Conservation (phyloP, 2,797 vertebrate genomes). For the Tangara arthus region DNA sequence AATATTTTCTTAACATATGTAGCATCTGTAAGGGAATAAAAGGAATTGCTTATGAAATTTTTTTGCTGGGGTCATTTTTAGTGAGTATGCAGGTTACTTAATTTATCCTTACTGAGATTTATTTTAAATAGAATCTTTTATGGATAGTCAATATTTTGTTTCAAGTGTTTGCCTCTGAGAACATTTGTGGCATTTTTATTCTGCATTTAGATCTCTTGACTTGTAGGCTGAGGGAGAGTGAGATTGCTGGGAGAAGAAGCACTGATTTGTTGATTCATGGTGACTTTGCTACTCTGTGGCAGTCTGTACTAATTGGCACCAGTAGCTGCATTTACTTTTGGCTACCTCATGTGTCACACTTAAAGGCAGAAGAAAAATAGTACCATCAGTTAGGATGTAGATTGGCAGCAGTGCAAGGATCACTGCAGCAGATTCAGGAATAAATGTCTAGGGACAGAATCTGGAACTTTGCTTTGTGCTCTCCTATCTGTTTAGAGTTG, state of each 20-base stretch:
- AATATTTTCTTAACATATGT: neutral
- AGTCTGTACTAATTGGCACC: conserved; percentile 1
- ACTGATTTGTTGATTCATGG: neutral
- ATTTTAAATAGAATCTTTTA: neutral
- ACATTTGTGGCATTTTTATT: neutral
- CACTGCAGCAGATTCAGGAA: neutral
- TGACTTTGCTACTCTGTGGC: neutral
- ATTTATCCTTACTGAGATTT: neutral
- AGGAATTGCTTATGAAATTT: neutral
- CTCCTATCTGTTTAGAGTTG: neutral
- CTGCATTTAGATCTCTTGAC: neutral
- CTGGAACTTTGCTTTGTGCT: neutral
- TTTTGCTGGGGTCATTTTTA: neutral
- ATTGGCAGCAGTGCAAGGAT: neutral
- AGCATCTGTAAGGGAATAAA: neutral
- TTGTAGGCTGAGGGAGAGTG: neutral
- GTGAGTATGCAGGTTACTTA: neutral
- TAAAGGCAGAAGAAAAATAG: neutral
- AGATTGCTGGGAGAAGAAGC: neutral
- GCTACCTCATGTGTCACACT: neutral
- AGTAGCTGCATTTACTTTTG: conserved; percentile 10
- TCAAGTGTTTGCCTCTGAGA: neutral
- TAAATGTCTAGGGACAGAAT: neutral
- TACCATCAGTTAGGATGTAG: neutral
- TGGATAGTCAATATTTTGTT: neutral